Evolutionary conservation across 2,113 vertebrate genomes (phyloP), one percentile per base, ranked within the genome.

Genomic region (Sclerurus mexicanus): DNA sequence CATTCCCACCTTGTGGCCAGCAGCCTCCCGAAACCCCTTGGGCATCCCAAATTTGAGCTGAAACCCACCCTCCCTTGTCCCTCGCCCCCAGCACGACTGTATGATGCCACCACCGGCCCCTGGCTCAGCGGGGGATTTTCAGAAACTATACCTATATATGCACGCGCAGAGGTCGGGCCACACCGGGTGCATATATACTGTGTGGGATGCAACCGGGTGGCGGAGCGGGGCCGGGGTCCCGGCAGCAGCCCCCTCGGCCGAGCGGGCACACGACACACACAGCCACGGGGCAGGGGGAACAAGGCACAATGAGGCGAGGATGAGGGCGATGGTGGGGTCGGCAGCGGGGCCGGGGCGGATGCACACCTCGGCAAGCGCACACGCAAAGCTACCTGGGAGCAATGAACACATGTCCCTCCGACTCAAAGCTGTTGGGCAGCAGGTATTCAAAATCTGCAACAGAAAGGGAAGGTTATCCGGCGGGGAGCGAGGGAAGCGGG

Each of bases 361-460:
- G 98, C 95, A 97, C 96, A 95, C 98, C 98, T 98, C 97, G 96
- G 98, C 97, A 97, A 98, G 97, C 97, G 97, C 97, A 98, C 98
- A 98, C 98, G 97, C 98, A 99, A 96, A 98, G 99, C 99, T 99
- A 99, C 99, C 99, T 99, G 98, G 99, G 99, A 98, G 99, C 99
- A 99, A 99, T 99, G 99, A 99, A 99, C 97, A 99, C 99, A 99
- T 99, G 99, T 98, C 99, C 99, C 99, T 99, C 99, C 98, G 99
- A 99, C 98, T 99, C 99, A 99, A 99, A 99, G 98, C 98, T 99
- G 99, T 98, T 98, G 98, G 99, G 99, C 98, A 99, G 99, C 98
- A 99, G 99, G 98, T 98, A 99, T 98, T 99, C 99, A 99, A 99
- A 99, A 99, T 99, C 99, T 99, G 99, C 99, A 99, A 99, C 98